Evolutionary conservation across 92 coral and sea anemone genomes (phyloP), one percentile per base, ranked within the genome.

Genomic region (Epizoanthus rinbou): DNA sequence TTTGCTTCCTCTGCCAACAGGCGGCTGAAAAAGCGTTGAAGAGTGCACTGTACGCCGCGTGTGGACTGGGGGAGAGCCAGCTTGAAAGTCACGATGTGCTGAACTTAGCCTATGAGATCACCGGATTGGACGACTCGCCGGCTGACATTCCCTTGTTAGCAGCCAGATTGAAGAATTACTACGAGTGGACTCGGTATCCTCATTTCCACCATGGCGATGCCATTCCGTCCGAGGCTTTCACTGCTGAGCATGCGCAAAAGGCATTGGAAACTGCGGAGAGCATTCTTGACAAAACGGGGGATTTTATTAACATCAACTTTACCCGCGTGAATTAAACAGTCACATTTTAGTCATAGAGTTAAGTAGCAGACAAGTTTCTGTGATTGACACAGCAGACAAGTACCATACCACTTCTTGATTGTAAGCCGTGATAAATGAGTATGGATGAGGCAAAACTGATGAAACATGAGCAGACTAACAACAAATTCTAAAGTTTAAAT

Each of bases 1-100:
- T 91, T 57, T 97, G 99, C 89, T 97, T 94, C 78, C 87, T 92
- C 57, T 92, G 99, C 58, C 99, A 97, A 74, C 98, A 97, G 57
- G 90, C 94, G 6, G 91, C 96, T 0, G 99, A 97, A 81, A 97
- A 94, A 79, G 89, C 94, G 13, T 87, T 97, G 59, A 97, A 97
- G 72, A 89, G 92, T 33, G 93, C 97, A 16, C 76, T 97, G 80
- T 97, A 94, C 83, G 96, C 99, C 18, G 95, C 93, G 43, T 87
- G 98, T 67, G 99, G 98, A 23, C 89, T 95, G 31, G 87, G 90
- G 31, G 94, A 91, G 67, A 94, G 91, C 65, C 98, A 95, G 81
- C 91, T 95, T 4, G 98, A 94, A 78, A 90, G 98, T 24, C 98
- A 95, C 62, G 98, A 95, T 79, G 98, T 95, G 60, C 68, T 93